These are phyloP conservation scores for Lypha dubia DNA, from an alignment of 2,888 invertebrate genomes.

Conservation along the genomic window DNA sequence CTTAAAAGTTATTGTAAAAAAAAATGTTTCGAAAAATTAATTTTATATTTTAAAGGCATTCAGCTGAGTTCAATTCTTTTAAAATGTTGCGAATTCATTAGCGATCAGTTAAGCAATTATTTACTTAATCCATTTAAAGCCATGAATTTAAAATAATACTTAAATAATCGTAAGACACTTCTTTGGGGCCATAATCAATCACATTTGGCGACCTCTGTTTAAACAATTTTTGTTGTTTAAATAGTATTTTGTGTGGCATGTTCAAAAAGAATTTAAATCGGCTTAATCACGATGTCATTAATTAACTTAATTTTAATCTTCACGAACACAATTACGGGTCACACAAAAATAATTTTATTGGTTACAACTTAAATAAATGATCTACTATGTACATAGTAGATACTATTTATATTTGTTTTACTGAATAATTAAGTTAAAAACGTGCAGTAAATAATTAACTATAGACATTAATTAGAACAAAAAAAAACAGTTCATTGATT, in stretches of 20 bases:
- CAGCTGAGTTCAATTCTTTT: too few relatives aligned
- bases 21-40: too few relatives aligned
- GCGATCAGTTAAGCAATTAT: too few relatives aligned
- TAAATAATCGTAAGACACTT: too few relatives aligned
- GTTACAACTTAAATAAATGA: slow-evolving; percentile 29
- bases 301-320: slow-evolving; percentile 63
- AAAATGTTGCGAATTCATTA: too few relatives aligned
- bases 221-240: background rate
- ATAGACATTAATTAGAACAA: background rate
- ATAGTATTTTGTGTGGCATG: slow-evolving; percentile 31
- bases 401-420: background rate
- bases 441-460: background rate
- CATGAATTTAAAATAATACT: too few relatives aligned
- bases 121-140: too few relatives aligned
- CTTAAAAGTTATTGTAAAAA: too few relatives aligned
- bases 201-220: background rate
- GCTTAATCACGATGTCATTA: slow-evolving; percentile 57
- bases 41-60: too few relatives aligned
- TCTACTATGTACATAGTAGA: too few relatives aligned
- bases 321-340: background rate
- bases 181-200: background rate
- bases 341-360: slow-evolving; percentile 6
- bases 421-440: slow-evolving; percentile 2
- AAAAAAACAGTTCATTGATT: too few relatives aligned
- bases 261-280: slow-evolving; percentile 57